Evolutionary conservation across 2,888 invertebrate genomes (phyloP).

Genomic region (Scaptomyza polygonia): DNA sequence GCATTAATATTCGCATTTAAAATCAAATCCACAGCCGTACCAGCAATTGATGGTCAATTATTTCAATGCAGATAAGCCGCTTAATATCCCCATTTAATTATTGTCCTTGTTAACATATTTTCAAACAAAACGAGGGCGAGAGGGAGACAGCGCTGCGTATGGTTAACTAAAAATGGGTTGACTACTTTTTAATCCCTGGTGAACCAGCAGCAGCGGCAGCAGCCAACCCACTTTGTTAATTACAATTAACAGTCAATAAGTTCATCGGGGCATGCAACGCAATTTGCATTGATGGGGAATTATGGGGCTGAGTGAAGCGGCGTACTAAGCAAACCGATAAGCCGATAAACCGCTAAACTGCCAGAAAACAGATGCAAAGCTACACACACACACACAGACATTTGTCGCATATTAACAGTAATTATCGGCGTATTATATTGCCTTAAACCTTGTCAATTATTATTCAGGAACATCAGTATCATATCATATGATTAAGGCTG

Average conservation of each 20-base stretch:
- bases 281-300: slow-evolving; percentile 50
- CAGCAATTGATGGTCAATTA: slow-evolving; percentile 37
- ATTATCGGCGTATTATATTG: not conserved
- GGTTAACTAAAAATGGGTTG: slow-evolving; percentile 14
- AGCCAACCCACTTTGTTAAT: not conserved
- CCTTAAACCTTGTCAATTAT: not conserved
- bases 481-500: not conserved
- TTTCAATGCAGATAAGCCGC: slow-evolving; percentile 42
- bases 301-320: slow-evolving; percentile 38
- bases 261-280: slow-evolving; percentile 47
- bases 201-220: not conserved
- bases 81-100: slow-evolving; percentile 46
- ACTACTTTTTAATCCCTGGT: slow-evolving; percentile 5
- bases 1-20: slow-evolving; percentile 8
- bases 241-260: slow-evolving; percentile 63
- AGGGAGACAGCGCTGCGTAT: not conserved
- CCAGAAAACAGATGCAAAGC: slow-evolving; percentile 2
- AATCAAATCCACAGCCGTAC: slow-evolving; percentile 25
- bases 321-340: slow-evolving; percentile 30
- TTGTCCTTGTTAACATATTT: slow-evolving; percentile 31
- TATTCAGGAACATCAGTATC: not conserved
- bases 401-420: not conserved
- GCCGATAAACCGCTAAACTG: slow-evolving; percentile 12
- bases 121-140: not conserved
- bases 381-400: not conserved